phyloP scores from a whole-genome alignment of 2,888 invertebrate genomes.

The Meteorus colon region DNA sequence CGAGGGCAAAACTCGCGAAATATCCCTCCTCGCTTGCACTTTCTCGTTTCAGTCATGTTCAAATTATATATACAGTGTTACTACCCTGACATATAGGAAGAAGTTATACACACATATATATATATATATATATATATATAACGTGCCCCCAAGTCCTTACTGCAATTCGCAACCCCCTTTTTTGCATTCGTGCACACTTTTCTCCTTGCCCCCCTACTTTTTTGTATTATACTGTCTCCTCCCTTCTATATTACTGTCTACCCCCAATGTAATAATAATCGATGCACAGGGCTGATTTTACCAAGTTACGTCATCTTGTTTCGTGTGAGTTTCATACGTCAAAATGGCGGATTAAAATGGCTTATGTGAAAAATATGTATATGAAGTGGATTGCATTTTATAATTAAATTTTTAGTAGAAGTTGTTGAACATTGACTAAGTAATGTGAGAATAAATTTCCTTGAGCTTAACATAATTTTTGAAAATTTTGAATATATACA shows the following conservation, averaged over 20 bases:
- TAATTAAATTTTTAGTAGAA: no score
- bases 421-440: no score
- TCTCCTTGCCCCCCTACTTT: constrained; percentile 28
- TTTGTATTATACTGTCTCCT: constrained; percentile 28
- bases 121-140: not conserved
- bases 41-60: constrained; percentile 9
- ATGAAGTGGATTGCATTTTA: not conserved
- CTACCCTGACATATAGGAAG: not conserved
- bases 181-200: constrained; percentile 33
- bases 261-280: constrained; percentile 29
- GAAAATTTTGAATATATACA: no score
- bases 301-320: constrained; percentile 3
- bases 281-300: constrained; percentile 19
- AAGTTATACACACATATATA: not conserved
- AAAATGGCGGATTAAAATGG: constrained; percentile 54
- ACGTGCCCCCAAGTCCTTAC: constrained; percentile 8
- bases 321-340: constrained; percentile 55
- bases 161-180: constrained; percentile 7
- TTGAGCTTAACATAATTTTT: no score
- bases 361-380: not conserved
- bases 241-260: constrained; percentile 33
- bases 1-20: constrained; percentile 9
- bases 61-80: not conserved
- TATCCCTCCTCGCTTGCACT: not conserved
- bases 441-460: no score